Evolutionary conservation across 1,140 invertebrate species (phyloP), one percentile per base, ranked within the genome.

Genomic region (Drosophila willistoni): DNA sequence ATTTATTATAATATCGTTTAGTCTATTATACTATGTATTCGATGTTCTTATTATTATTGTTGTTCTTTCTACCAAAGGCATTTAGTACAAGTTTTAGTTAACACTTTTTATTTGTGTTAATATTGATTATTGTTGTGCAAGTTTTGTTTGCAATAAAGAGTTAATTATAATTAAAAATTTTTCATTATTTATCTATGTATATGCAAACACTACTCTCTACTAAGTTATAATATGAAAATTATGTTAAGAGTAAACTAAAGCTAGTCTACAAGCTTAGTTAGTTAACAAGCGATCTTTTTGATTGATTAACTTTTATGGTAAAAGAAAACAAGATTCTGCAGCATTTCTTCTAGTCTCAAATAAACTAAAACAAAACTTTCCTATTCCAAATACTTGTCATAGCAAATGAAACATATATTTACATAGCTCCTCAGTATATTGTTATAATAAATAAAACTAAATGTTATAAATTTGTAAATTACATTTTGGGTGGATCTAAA

Each of bases 1-100:
- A 86, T 75, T 81, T 78, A 78, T 72, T 73, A 39, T 57, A 71
- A 70, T 78, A 41, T 64, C 68, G 61, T 67, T 64, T 65, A 63
- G 68, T 68, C 34, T 51, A 44, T 65, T 36, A 33, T 47, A n/a
- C 33, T 7, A 7, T 33, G 19, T 33, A 22, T 36, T 47, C 25
- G 25, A 17, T 47, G 22, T 34, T 44, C 2, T n/a, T 60, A 22
- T 41, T 57, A 39, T n/a, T 33, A 41, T 41, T 51, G 39, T 60
- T 63, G 69, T 44, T 57, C 29, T 44, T 60, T 39, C 57, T 63
- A 77, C 44, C 60, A 36, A 62, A 62, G 39, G 60, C 60, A 44
- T 62, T 59, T 59, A 59, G 56, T 59, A 62, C 71, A 74, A 81
- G 59, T 65, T 76, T 65, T 67, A 22, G 14, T 62, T 41, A 42